Evolutionary conservation across 2,113 vertebrate species (phyloP).

Genomic region (Tragelaphus imberbis): DNA sequence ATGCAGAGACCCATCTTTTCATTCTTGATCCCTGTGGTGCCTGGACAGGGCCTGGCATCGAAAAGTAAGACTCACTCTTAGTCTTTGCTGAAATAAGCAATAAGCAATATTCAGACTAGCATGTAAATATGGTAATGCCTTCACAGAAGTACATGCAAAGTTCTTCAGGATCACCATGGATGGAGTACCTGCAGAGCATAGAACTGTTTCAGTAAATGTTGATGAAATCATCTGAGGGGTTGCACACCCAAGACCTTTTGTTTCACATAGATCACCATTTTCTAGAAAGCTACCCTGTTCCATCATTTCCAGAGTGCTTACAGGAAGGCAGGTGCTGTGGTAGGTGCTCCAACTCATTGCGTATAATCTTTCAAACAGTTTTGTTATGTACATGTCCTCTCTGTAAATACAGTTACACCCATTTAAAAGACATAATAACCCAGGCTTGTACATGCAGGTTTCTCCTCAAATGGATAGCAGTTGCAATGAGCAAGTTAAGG

Average conservation of each 20-base stretch:
- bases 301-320: neutral
- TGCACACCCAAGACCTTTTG: neutral
- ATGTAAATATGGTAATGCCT: accelerated
- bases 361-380: neutral
- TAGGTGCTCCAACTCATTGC: neutral
- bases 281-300: neutral
- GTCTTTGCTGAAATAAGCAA: neutral
- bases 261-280: neutral
- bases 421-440: neutral
- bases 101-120: accelerated
- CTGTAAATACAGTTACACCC: neutral
- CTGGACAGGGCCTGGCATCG: neutral
- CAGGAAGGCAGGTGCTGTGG: neutral
- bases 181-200: neutral
- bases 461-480: neutral
- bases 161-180: neutral
- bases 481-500: neutral
- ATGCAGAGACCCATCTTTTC: neutral
- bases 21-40: neutral
- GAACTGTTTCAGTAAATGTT: neutral
- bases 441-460: slow-evolving; percentile 1
- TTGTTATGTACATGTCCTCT: neutral
- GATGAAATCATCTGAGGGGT: neutral
- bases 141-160: neutral
- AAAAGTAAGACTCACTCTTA: neutral